A percentile compares a stretch with the other conserved stretches of the same genome.
Evolutionary conservation across 2,113 vertebrate species (phyloP).

Genomic region (Picathartes gymnocephalus): DNA sequence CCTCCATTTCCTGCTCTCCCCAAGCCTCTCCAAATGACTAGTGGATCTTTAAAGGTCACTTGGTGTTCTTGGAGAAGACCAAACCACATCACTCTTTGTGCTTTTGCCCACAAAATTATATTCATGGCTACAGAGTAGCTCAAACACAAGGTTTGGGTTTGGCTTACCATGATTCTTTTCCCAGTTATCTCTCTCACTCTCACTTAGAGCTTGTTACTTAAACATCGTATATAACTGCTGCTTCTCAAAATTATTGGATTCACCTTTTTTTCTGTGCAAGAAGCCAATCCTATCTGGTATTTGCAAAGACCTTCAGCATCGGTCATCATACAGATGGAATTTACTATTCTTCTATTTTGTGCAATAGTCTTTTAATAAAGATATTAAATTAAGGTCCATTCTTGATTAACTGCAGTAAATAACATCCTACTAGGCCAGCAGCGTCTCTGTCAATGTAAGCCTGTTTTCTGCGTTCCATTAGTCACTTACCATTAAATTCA

Average conservation of each 20-base stretch:
- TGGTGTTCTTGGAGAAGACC: not conserved
- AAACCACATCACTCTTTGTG: not conserved
- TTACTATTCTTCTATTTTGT: not conserved
- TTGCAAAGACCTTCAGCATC: not conserved
- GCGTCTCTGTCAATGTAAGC: not conserved
- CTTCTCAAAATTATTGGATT: not conserved
- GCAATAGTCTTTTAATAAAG: not conserved
- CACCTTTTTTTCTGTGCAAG: not conserved
- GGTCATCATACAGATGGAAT: not conserved
- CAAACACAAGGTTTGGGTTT: not conserved
- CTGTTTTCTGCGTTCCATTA: not conserved
- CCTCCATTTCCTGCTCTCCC: not conserved
- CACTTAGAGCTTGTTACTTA: not conserved
- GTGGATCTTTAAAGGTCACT: not conserved
- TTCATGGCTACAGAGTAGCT: not conserved
- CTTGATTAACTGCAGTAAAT: constrained; percentile 14
- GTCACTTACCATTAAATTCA: not conserved
- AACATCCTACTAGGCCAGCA: not conserved
- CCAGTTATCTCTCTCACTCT: not conserved
- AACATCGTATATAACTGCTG: not conserved
- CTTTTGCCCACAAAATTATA: not conserved
- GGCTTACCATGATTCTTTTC: not conserved
- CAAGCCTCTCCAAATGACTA: not conserved
- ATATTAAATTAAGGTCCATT: not conserved
- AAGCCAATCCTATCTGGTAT: not conserved